These are phyloP conservation scores for Lateolabrax maculatus DNA, from an alignment of 2,797 vertebrate genomes.

Conservation along the genomic window DNA sequence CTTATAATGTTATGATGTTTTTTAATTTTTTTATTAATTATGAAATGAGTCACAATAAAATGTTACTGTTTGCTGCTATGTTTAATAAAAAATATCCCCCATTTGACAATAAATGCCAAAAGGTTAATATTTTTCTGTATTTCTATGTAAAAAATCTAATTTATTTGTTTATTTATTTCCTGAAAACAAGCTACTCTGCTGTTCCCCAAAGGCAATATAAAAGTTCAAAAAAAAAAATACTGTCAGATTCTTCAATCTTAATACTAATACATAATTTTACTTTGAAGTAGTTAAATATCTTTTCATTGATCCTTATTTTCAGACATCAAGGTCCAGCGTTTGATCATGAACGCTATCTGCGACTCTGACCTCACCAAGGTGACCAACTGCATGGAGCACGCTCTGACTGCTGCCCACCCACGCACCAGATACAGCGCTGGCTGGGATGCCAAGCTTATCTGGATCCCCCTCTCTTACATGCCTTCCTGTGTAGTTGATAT, in stretches of 20 bases:
- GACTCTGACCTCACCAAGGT: slow-evolving; percentile 94
- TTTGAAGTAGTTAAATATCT: not conserved
- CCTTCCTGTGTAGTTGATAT: slow-evolving; percentile 90
- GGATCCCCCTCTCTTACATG: slow-evolving; percentile 95
- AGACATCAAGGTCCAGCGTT: slow-evolving; percentile 90
- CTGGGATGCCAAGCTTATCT: slow-evolving; percentile 95
- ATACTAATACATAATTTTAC: too few relatives aligned
- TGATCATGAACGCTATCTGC: slow-evolving; percentile 90
- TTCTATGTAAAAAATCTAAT: not conserved
- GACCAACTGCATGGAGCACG: slow-evolving; percentile 92
- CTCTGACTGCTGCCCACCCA: slow-evolving; percentile 88
- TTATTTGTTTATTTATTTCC: not conserved
- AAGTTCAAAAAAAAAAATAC: not conserved
- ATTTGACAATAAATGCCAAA: not conserved
- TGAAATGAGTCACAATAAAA: not conserved
- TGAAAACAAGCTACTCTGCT: not conserved
- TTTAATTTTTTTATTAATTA: too few relatives aligned
- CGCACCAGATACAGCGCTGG: slow-evolving; percentile 93
- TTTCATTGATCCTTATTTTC: slow-evolving; percentile 13
- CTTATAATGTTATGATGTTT: not conserved
- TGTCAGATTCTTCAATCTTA: not conserved
- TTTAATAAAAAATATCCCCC: not conserved
- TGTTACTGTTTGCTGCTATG: not conserved
- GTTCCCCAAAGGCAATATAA: not conserved
- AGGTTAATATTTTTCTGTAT: not conserved